phyloP scores from a whole-genome alignment of 2,797 vertebrate species.

The Pitangus sulphuratus region DNA sequence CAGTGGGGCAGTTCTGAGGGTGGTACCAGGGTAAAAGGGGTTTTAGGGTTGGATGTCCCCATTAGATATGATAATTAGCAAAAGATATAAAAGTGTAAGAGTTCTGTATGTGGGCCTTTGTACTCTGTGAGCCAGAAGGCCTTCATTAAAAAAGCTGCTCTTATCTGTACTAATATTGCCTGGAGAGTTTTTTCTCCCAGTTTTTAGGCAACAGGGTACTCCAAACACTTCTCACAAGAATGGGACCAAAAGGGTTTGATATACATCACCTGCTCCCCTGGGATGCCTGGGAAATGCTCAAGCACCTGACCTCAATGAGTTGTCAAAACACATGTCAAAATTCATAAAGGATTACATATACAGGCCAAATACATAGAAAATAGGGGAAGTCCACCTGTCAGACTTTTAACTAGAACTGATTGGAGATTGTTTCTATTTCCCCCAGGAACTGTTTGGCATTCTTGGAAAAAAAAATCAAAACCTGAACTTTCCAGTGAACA shows the following conservation, averaged over 20 bases:
- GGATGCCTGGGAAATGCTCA: background rate
- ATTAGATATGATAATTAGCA: too few relatives aligned
- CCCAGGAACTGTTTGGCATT: background rate
- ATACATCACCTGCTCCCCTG: background rate
- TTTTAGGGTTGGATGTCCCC: too few relatives aligned
- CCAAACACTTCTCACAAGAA: background rate
- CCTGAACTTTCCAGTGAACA: background rate
- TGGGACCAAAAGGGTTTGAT: background rate
- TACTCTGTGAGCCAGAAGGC: too few relatives aligned
- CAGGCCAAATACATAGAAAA: background rate
- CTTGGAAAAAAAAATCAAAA: background rate
- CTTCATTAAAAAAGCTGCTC: too few relatives aligned
- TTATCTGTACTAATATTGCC: too few relatives aligned
- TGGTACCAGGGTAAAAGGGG: too few relatives aligned
- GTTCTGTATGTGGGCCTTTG: too few relatives aligned
- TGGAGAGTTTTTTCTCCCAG: too few relatives aligned
- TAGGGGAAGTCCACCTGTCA: background rate
- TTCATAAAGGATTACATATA: background rate
- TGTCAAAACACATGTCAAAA: conserved; percentile 9
- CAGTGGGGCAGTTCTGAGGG: too few relatives aligned
- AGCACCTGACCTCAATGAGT: background rate
- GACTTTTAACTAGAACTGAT: background rate
- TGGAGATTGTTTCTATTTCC: background rate
- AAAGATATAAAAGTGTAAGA: too few relatives aligned
- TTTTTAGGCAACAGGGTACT: background rate